These are phyloP conservation scores for Myotis daubentonii DNA, from an alignment of 2,797 vertebrate species.

Conservation along the genomic window DNA sequence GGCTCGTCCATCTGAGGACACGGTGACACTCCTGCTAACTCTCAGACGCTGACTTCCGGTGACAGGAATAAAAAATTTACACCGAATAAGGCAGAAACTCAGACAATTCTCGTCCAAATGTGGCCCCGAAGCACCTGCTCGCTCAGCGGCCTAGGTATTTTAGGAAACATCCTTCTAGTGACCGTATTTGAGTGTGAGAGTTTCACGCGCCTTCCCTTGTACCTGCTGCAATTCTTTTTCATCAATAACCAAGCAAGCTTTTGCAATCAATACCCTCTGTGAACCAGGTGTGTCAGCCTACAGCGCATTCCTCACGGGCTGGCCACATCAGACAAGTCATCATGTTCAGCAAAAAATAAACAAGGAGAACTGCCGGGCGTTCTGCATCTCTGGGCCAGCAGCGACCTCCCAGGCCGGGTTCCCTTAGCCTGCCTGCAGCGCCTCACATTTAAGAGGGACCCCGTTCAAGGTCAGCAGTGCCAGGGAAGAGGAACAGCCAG, in stretches of 20 bases:
- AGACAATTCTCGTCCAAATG: not conserved
- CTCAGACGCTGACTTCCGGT: not conserved
- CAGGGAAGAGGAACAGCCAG: not conserved
- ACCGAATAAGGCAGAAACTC: not conserved
- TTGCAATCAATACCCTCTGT: not conserved
- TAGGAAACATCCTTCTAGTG: not conserved
- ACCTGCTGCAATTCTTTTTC: not conserved
- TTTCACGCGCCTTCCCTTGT: not conserved
- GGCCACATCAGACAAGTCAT: not conserved
- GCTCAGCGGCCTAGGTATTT: not conserved
- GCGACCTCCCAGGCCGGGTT: not conserved
- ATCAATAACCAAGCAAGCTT: not conserved
- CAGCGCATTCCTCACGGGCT: not conserved
- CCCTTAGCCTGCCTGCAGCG: not conserved
- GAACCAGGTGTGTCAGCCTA: not conserved
- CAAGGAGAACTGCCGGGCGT: not conserved
- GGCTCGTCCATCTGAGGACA: not conserved
- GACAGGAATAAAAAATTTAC: not conserved
- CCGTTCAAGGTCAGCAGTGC: not conserved
- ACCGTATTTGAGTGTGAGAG: not conserved
- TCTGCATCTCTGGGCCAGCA: not conserved
- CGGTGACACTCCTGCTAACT: fast-evolving
- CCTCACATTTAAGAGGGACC: not conserved
- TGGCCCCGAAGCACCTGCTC: not conserved
- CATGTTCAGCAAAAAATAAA: not conserved